phyloP scores from a whole-genome alignment of 1,140 invertebrate genomes.

The Sycophila sp. region DNA sequence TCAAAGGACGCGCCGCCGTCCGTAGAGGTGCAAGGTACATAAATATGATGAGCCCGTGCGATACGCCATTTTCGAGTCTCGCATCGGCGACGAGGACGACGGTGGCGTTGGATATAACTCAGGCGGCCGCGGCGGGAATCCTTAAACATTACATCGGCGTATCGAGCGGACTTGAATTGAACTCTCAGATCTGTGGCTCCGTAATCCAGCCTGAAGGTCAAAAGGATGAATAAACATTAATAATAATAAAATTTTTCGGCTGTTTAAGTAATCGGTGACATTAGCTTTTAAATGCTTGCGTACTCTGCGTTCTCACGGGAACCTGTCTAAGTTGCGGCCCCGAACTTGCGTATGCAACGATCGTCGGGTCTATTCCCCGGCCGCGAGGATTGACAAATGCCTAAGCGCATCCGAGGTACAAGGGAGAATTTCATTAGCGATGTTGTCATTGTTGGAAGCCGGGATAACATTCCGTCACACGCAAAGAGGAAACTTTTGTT shows the following conservation, averaged over 20 bases:
- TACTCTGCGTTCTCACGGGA: conserved; percentile 15
- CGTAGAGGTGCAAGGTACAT: conserved; percentile 46
- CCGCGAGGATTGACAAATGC: conserved; percentile 8
- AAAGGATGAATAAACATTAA: too few species aligned
- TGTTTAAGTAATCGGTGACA: too few species aligned
- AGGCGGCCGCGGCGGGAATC: conserved; percentile 45
- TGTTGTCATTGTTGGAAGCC: not conserved
- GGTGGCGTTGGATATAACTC: conserved; percentile 48
- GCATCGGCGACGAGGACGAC: conserved; percentile 42
- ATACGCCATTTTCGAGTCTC: conserved; percentile 42
- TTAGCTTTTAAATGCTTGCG: too few species aligned
- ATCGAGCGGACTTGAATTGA: too few species aligned
- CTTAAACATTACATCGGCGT: too few species aligned
- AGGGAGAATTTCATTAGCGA: conserved; percentile 29
- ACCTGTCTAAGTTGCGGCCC: too few species aligned
- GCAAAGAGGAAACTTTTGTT: conserved; percentile 15
- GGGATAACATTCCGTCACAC: conserved; percentile 24
- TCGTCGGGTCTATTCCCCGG: conserved; percentile 8
- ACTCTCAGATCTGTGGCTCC: too few species aligned
- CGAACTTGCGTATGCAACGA: conserved; percentile 42
- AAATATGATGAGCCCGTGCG: conserved; percentile 42
- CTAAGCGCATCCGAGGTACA: conserved; percentile 24
- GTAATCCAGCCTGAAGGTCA: too few species aligned
- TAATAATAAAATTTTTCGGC: too few species aligned
- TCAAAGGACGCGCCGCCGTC: conserved; percentile 16